Evolutionary conservation across 37 sponge, comb jelly and placozoan species (phyloP), one percentile per base, ranked within the genome.

Genomic region (Eunapius fragilis): DNA sequence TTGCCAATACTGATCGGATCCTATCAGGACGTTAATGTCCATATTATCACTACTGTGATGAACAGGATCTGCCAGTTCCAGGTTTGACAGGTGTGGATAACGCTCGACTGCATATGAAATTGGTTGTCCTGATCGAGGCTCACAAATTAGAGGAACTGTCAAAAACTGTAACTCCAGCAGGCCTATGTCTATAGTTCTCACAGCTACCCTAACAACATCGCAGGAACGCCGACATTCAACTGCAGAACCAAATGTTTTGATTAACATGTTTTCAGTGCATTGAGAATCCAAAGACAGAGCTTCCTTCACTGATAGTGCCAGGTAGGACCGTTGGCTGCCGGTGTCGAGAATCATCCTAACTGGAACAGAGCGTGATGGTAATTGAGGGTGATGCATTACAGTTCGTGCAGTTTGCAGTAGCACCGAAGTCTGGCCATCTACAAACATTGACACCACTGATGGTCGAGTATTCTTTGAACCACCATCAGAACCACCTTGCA

Each of bases 261-360:
- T 72, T 6, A 74, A 27, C 80, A 86, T 1, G 3, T 2, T 34
- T 31, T 86, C 73, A 45, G 68, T 11, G 24, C 74, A 2, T 23
- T 48, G 68, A 2, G 73, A 13, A 9, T 2, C 0, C 25, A 86
- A 31, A 35, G 3, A 7, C 25, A 86, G 69, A 34, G 0, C 74
- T 17, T 79, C 38, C 58, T 48, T 71, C 17, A 79, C 67, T 17
- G 68, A 0, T 10, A 19, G 28, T 2, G 87, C 79, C 13, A 86
- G 9, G 30, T 86, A 86, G 47, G 87, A 86, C 0, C 74, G 32
- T 33, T 86, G 87, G 47, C 87, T 79, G 11, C 37, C 77, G 17
- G 47, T 37, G 37, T 86, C 80, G 2, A 86, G 23, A 2, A 86
- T 31, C 22, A 71, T 71, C 7, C 86, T 45, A 28, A 67, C 67